phyloP scores from a whole-genome alignment of 1,140 invertebrate genomes.

The Pogonognathellus flavescens region DNA sequence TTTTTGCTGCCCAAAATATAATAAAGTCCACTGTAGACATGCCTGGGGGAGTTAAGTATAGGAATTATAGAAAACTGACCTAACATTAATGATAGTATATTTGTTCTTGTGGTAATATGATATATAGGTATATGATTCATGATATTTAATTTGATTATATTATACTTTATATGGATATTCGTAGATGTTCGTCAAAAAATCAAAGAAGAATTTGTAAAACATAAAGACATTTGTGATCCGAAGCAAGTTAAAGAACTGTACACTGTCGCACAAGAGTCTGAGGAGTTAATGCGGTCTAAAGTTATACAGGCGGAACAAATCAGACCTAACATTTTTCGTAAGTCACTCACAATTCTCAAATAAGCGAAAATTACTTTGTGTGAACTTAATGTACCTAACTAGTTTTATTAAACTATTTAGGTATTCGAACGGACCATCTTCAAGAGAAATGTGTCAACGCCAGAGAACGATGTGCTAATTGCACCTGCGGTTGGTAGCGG shows the following conservation, averaged over 20 bases:
- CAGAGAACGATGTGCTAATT: conserved; percentile 61
- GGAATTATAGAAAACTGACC: too few species aligned
- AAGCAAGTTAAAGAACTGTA: conserved; percentile 58
- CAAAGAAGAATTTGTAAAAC: conserved; percentile 63
- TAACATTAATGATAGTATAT: too few species aligned
- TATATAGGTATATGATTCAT: neutral
- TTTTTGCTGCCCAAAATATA: too few species aligned
- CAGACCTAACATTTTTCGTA: conserved; percentile 60
- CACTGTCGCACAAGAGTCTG: conserved; percentile 62
- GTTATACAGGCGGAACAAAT: conserved; percentile 64
- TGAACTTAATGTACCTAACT: neutral
- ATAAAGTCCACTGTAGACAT: too few species aligned
- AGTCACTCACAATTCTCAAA: conserved; percentile 16
- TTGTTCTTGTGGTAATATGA: too few species aligned
- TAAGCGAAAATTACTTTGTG: neutral
- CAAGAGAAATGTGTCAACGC: conserved; percentile 59
- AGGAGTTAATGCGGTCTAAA: conserved; percentile 63
- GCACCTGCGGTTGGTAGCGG: conserved; percentile 55
- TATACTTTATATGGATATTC: neutral
- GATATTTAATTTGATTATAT: neutral
- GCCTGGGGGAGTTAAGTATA: too few species aligned
- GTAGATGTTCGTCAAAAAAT: conserved; percentile 60
- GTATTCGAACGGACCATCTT: conserved; percentile 60
- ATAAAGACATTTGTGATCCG: conserved; percentile 46
- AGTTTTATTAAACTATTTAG: conserved; percentile 43